Conservation (phyloP, 2,888 invertebrate species). For the Lamproptera curius region DNA sequence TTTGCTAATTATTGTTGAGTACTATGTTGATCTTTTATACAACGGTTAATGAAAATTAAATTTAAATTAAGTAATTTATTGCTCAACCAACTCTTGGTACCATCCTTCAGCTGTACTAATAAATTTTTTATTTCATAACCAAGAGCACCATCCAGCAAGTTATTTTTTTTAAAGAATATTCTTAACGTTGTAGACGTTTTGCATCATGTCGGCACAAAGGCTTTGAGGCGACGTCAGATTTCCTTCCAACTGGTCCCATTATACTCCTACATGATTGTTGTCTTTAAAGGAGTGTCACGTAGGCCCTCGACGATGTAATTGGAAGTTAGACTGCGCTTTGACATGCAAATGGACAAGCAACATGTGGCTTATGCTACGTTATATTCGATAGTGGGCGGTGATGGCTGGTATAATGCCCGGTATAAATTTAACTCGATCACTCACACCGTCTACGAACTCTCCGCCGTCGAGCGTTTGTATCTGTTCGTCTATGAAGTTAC, state of each 20-base stretch:
- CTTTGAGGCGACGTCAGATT: constrained; percentile 6
- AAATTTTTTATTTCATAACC: too few species aligned
- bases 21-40: too few species aligned
- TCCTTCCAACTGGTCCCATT: constrained; percentile 17
- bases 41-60: too few species aligned
- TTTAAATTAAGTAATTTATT: too few species aligned
- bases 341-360: constrained; percentile 67
- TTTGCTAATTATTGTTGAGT: too few species aligned
- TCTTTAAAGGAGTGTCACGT: constrained; percentile 27
- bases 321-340: constrained; percentile 62
- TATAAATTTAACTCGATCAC: constrained; percentile 29
- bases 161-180: too few species aligned
- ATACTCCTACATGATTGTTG: constrained; percentile 22
- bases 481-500: neutral
- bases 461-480: neutral
- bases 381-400: constrained; percentile 15
- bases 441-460: neutral
- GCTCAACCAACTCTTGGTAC: too few species aligned
- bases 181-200: too few species aligned
- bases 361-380: constrained; percentile 42
- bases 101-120: too few species aligned
- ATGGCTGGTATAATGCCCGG: constrained; percentile 17
- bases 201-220: constrained; percentile 21
- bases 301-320: constrained; percentile 42
- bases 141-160: too few species aligned